Conservation (phyloP, 2,113 vertebrate species). For the Psettodes erumei region DNA sequence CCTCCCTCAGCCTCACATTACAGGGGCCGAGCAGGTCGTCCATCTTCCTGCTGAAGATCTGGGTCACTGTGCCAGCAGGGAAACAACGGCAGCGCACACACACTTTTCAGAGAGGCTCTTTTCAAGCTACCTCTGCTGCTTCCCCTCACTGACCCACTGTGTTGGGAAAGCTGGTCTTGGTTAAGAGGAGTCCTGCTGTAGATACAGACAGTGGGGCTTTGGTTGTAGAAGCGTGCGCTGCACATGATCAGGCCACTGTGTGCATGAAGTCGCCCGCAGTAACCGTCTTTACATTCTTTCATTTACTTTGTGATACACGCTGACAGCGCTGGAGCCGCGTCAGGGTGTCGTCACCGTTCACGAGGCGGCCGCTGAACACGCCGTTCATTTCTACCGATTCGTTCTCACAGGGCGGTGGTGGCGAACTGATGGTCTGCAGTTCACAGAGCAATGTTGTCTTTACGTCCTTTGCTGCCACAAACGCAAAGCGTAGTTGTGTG, state of each 20-base stretch:
- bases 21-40: not conserved
- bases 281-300: constrained; percentile 1
- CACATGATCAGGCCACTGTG: not conserved
- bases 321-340: not conserved
- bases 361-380: not conserved
- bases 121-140: not conserved
- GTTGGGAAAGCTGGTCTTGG: not conserved
- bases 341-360: not conserved
- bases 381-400: too few species aligned
- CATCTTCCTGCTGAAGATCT: constrained; percentile 3
- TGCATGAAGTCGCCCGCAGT: not conserved
- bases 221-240: not conserved
- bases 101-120: not conserved
- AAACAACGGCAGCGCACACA: not conserved
- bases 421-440: not conserved
- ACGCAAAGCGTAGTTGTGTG: too few species aligned
- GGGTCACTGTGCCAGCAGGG: constrained; percentile 3
- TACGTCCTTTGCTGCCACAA: too few species aligned
- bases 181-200: not conserved
- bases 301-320: not conserved
- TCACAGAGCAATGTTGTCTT: too few species aligned
- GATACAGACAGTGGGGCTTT: not conserved
- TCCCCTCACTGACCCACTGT: not conserved
- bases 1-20: not conserved
- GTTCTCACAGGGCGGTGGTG: too few species aligned